Percentiles rank a stretch among this genome's conserved stretches.
Evolutionary conservation across 1,140 invertebrate species (phyloP).

Genomic region (Drosophila grimshawi): DNA sequence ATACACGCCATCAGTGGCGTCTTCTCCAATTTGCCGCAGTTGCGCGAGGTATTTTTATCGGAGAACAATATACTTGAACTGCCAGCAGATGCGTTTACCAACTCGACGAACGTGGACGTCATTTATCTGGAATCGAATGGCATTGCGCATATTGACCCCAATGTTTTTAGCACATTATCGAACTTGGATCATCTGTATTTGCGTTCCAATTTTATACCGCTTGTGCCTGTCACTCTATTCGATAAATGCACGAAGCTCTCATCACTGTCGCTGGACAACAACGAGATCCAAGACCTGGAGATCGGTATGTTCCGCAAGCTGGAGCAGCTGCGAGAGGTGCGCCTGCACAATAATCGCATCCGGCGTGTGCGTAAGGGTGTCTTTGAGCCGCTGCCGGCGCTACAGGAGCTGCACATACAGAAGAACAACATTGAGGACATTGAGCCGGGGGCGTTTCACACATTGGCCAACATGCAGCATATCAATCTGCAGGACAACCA

Average conservation of each 20-base stretch:
- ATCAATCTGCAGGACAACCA: constrained; percentile 94
- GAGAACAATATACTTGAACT: constrained; percentile 96
- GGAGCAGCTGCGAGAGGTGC: constrained; percentile 91
- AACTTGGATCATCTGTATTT: constrained; percentile 93
- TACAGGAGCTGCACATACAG: constrained; percentile 94
- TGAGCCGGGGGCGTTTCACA: constrained; percentile 92
- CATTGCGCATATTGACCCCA: constrained; percentile 90
- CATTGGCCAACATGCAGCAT: constrained; percentile 93
- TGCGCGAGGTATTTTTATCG: constrained; percentile 93
- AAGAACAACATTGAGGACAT: constrained; percentile 93
- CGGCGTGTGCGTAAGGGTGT: constrained; percentile 90
- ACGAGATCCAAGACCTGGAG: constrained; percentile 92
- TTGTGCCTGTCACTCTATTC: constrained; percentile 90
- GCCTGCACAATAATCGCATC: constrained; percentile 94
- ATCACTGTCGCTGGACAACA: constrained; percentile 95
- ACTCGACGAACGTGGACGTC: constrained; percentile 90
- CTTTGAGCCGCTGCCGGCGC: constrained; percentile 91
- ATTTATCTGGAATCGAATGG: constrained; percentile 95
- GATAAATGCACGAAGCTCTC: constrained; percentile 90
- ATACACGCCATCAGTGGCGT: constrained; percentile 92
- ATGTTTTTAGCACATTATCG: constrained; percentile 89
- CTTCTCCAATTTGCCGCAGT: constrained; percentile 91
- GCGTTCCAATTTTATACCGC: constrained; percentile 93
- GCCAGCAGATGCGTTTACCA: constrained; percentile 91
- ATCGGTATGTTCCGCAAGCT: constrained; percentile 91